Evolutionary conservation across 2,797 vertebrate genomes (phyloP).

Genomic region (Austrolebias charrua): DNA sequence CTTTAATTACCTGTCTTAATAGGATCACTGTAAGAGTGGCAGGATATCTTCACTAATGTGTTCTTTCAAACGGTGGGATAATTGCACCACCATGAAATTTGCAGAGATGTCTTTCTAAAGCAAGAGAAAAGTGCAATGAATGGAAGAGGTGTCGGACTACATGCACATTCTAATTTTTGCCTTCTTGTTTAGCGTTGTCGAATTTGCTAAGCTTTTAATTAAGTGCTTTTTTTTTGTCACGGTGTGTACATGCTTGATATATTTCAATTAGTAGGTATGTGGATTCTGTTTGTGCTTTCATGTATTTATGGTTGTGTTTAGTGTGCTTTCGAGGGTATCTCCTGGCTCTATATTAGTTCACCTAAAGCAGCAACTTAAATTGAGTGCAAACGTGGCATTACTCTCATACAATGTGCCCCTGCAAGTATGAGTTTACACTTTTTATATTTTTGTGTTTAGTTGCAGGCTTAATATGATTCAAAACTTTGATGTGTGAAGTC

Average conservation of each 20-base stretch:
- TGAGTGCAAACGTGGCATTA: constrained; percentile 16
- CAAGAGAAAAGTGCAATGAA: constrained; percentile 18
- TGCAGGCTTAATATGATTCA: constrained; percentile 1
- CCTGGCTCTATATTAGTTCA: constrained; percentile 6
- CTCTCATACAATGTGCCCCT: background rate
- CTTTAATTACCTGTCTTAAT: constrained; percentile 78
- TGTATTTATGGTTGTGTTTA: background rate
- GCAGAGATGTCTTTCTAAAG: constrained; percentile 47
- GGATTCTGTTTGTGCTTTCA: background rate
- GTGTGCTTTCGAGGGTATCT: constrained; percentile 16
- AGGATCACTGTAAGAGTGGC: constrained; percentile 63
- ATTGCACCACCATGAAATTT: constrained; percentile 59
- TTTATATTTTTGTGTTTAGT: background rate
- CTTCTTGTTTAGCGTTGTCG: constrained; percentile 42
- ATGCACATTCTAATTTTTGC: constrained; percentile 3
- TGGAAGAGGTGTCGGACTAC: background rate
- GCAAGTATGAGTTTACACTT: background rate
- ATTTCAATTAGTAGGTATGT: background rate
- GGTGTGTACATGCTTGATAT: background rate
- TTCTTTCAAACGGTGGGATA: constrained; percentile 60
- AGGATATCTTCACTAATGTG: constrained; percentile 70
- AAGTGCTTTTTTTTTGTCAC: constrained; percentile 34
- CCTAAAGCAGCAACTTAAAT: constrained; percentile 53
- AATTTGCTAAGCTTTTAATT: constrained; percentile 68
- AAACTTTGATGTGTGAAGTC: constrained; percentile 16